These are phyloP conservation scores for Hemibagrus wyckioides DNA, from an alignment of 2,113 vertebrate species.

Conservation along the genomic window DNA sequence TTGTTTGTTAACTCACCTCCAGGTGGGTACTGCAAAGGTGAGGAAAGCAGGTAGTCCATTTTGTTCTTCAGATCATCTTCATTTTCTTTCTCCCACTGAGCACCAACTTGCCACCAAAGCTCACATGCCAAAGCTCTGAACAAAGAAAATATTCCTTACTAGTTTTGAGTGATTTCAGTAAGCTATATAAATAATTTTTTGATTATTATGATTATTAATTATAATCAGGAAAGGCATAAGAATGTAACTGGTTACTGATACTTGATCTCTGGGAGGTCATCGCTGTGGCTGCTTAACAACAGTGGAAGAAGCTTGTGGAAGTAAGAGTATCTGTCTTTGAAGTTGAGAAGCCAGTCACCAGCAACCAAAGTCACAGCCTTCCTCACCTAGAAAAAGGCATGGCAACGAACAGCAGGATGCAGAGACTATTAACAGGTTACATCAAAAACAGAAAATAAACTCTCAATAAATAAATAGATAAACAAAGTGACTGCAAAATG, in stretches of 20 bases:
- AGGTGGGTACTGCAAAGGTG: slow-evolving; percentile 78
- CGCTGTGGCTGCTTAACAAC: slow-evolving; percentile 81
- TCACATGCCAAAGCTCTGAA: slow-evolving; percentile 76
- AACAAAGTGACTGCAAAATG: neutral
- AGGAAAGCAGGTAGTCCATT: slow-evolving; percentile 80
- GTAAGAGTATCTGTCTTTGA: slow-evolving; percentile 90
- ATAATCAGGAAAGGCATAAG: neutral
- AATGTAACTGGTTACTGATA: slow-evolving; percentile 55
- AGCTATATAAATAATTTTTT: too few relatives aligned
- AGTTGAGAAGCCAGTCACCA: slow-evolving; percentile 85
- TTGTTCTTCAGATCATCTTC: slow-evolving; percentile 95
- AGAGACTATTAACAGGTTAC: neutral
- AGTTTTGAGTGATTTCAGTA: neutral
- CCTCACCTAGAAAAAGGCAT: slow-evolving; percentile 77
- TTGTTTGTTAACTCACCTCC: slow-evolving; percentile 75
- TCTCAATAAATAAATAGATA: neutral
- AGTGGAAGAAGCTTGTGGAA: slow-evolving; percentile 92
- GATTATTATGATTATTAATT: too few relatives aligned
- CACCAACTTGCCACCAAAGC: slow-evolving; percentile 85
- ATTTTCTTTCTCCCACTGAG: slow-evolving; percentile 95
- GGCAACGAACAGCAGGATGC: neutral
- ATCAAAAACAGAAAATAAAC: neutral
- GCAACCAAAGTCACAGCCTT: slow-evolving; percentile 81
- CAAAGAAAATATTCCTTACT: neutral
- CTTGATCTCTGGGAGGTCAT: slow-evolving; percentile 87